These are phyloP conservation scores for Pseudopodoces humilis DNA, from an alignment of 2,113 vertebrate genomes.

Conservation along the genomic window DNA sequence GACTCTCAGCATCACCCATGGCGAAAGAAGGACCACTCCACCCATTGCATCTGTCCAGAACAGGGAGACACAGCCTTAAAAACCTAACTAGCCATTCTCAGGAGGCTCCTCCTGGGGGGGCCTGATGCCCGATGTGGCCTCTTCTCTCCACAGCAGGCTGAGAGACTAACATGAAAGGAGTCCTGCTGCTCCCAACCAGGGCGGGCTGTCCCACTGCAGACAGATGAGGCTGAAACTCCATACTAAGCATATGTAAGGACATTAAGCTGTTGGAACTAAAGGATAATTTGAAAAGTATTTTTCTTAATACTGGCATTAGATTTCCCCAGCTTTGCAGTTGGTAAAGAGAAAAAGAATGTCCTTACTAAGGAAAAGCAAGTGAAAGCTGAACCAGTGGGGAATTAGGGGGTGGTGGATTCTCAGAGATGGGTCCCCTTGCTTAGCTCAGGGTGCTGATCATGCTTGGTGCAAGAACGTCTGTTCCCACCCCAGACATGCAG, in stretches of 20 bases:
- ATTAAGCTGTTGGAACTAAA: slow-evolving; percentile 52
- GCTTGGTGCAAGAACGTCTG: not conserved
- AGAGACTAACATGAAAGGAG: not conserved
- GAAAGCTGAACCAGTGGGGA: slow-evolving; percentile 48
- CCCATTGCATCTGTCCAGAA: not conserved
- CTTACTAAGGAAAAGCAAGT: slow-evolving; percentile 60
- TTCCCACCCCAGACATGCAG: not conserved
- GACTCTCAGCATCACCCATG: not conserved
- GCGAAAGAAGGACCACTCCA: not conserved
- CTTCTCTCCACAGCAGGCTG: not conserved
- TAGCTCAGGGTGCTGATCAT: not conserved
- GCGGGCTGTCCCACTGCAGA: not conserved
- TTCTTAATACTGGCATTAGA: slow-evolving; percentile 50
- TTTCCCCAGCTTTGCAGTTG: slow-evolving; percentile 48
- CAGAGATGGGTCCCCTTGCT: not conserved
- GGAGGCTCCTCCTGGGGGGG: not conserved
- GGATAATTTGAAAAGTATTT: slow-evolving; percentile 64
- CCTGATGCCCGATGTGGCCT: not conserved
- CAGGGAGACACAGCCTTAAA: not conserved
- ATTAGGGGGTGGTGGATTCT: slow-evolving; percentile 20
- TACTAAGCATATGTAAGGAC: slow-evolving; percentile 47
- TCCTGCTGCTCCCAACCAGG: not conserved
- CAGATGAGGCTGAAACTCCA: slow-evolving; percentile 64
- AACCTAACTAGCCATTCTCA: not conserved
- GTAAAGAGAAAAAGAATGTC: slow-evolving; percentile 59